These are phyloP conservation scores for Neodontobutis hainanensis DNA, from an alignment of 2,113 vertebrate genomes.

Conservation along the genomic window DNA sequence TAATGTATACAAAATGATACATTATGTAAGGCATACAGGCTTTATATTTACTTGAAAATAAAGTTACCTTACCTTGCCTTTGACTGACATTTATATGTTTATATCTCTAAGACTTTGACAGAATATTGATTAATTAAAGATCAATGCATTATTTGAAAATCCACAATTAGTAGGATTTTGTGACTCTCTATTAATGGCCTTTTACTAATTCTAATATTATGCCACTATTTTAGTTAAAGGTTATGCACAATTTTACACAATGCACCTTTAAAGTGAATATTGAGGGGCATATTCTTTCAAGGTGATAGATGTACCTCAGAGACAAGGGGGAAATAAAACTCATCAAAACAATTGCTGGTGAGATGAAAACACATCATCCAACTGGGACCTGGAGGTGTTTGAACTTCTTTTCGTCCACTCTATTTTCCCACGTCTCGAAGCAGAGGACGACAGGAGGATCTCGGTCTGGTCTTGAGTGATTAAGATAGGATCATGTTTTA, in stretches of 20 bases:
- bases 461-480: constrained; percentile 34
- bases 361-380: constrained; percentile 48
- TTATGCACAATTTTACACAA: neutral
- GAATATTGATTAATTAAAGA: no score
- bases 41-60: no score
- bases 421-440: constrained; percentile 28
- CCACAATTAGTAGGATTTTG: no score
- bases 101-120: no score
- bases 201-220: no score
- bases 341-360: constrained; percentile 33
- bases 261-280: constrained; percentile 19
- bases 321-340: constrained; percentile 35
- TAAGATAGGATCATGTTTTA: constrained; percentile 28
- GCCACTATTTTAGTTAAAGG: no score
- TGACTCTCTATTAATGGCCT: no score
- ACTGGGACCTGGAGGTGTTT: constrained; percentile 3
- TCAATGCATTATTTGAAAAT: no score
- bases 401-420: constrained; percentile 11
- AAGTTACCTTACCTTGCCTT: no score
- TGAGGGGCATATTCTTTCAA: constrained; percentile 17
- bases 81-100: no score
- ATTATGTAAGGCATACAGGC: no score
- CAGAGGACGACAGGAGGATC: constrained; percentile 36
- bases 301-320: constrained; percentile 23
- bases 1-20: no score